phyloP scores from a whole-genome alignment of 2,797 vertebrate species.

The Spinus pinus region DNA sequence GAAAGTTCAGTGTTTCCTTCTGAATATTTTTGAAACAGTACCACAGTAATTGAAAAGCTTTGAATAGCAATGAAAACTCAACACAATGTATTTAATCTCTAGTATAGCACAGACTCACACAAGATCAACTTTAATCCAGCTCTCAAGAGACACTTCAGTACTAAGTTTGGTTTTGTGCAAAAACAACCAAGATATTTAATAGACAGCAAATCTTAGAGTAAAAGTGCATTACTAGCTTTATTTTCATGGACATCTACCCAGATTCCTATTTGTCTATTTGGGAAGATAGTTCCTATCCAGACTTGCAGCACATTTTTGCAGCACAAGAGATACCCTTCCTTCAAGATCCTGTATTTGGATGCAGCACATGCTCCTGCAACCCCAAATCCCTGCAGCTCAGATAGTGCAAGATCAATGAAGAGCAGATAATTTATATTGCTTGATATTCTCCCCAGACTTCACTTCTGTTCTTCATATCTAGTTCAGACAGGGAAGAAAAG shows the following conservation, averaged over 20 bases:
- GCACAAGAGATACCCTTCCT: background rate
- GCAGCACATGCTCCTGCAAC: background rate
- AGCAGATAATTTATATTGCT: background rate
- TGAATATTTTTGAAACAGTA: background rate
- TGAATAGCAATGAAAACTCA: background rate
- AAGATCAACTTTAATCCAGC: background rate
- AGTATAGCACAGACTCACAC: background rate
- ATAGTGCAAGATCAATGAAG: background rate
- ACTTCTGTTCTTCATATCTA: background rate
- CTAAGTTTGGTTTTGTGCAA: background rate
- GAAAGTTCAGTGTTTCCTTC: background rate
- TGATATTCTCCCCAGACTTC: background rate
- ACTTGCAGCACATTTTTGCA: background rate
- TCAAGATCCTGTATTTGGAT: background rate
- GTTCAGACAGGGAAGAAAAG: background rate
- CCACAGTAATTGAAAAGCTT: background rate
- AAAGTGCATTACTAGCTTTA: background rate
- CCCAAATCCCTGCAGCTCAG: background rate
- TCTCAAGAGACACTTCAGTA: background rate
- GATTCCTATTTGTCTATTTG: background rate
- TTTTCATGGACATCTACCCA: background rate
- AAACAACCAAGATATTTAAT: background rate
- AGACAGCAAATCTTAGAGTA: background rate
- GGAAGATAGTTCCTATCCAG: background rate
- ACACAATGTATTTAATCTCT: background rate